These are phyloP conservation scores for Origma solitaria DNA, from an alignment of 2,113 vertebrate genomes.

Conservation along the genomic window DNA sequence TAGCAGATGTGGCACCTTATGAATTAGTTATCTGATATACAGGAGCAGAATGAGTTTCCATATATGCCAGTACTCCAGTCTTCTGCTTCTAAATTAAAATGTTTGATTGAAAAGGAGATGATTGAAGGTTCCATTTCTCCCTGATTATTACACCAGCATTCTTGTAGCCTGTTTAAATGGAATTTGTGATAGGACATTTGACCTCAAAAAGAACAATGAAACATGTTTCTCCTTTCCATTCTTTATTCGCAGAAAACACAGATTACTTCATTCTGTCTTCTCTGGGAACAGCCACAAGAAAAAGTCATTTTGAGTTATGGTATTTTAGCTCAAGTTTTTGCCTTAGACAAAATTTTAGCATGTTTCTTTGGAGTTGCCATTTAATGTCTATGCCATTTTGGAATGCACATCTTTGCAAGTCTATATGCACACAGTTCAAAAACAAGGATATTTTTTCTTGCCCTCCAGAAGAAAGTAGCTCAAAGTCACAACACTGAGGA, in stretches of 20 bases:
- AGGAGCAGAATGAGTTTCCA: neutral
- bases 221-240: neutral
- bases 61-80: neutral
- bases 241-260: neutral
- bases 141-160: slow-evolving; percentile 23
- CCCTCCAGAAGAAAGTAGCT: neutral
- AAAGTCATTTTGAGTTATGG: neutral
- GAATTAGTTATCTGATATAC: slow-evolving; percentile 29
- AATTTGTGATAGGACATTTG: neutral
- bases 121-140: slow-evolving; percentile 10
- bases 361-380: neutral
- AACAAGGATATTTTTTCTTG: neutral
- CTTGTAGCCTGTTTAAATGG: neutral
- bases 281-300: neutral
- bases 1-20: neutral
- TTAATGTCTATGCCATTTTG: neutral
- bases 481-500: neutral
- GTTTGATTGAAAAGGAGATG: slow-evolving; percentile 49
- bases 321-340: neutral
- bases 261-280: neutral
- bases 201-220: neutral
- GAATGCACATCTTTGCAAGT: neutral
- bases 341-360: neutral
- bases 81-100: slow-evolving; percentile 41
- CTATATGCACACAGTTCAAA: neutral